These are phyloP conservation scores for Onychostruthus taczanowskii DNA, from an alignment of 2,113 vertebrate species.

Conservation along the genomic window DNA sequence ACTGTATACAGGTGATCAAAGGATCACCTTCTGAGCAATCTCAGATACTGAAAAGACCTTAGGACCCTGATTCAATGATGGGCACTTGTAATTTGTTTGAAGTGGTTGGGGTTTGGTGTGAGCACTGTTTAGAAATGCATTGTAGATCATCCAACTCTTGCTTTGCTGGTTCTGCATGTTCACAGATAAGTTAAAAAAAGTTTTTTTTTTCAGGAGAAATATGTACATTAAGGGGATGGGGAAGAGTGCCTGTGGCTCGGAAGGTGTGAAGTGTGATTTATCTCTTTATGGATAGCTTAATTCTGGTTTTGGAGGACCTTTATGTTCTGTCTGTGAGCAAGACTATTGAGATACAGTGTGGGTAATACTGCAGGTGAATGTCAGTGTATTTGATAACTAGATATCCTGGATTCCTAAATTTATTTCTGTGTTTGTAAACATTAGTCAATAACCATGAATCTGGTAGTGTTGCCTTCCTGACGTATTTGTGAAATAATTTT, in stretches of 20 bases:
- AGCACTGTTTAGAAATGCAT: not conserved
- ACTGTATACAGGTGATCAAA: conserved; percentile 4
- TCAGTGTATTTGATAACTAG: not conserved
- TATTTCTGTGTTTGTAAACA: not conserved
- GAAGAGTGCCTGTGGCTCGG: not conserved
- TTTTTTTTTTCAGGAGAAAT: not conserved
- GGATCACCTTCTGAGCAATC: not conserved
- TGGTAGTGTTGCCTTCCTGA: not conserved
- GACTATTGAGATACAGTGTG: not conserved
- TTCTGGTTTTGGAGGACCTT: not conserved
- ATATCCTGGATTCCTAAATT: not conserved
- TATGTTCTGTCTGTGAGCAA: not conserved
- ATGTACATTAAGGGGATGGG: rapidly evolving
- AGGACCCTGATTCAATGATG: not conserved
- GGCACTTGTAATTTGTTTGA: not conserved
- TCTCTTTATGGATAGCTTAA: not conserved
- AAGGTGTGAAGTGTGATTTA: not conserved
- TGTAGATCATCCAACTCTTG: not conserved
- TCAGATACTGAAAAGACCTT: not conserved
- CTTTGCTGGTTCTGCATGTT: not conserved
- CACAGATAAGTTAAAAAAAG: not conserved
- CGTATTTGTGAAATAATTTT: not conserved
- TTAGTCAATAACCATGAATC: not conserved
- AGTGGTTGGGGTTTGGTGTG: not conserved
- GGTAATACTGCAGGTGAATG: not conserved